Conservation (phyloP, 2,888 invertebrate species). For the Dicycla oo region DNA sequence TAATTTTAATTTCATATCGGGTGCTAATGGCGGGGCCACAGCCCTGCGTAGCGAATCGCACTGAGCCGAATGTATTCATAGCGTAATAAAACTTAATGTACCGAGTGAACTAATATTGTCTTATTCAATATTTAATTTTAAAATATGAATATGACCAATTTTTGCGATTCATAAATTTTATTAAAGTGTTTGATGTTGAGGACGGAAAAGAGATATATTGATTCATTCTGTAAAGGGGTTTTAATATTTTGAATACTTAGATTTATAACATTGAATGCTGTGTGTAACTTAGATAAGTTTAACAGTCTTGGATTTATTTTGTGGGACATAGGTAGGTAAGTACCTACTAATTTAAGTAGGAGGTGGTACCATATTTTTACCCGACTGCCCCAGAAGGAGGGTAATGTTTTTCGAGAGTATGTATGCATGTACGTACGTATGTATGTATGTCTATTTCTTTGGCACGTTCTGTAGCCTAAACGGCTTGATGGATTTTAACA, state of each 20-base stretch:
- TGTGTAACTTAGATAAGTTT: neutral
- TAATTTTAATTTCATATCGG: conserved; percentile 91
- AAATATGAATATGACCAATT: conserved; percentile 84
- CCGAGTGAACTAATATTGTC: conserved; percentile 90
- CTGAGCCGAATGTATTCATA: conserved; percentile 88
- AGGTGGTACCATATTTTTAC: too few relatives aligned
- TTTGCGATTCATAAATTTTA: conserved; percentile 87
- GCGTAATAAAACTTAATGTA: conserved; percentile 89
- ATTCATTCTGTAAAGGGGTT: conserved; percentile 40
- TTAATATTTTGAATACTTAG: conserved; percentile 24
- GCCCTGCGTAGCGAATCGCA: conserved; percentile 89
- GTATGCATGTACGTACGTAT: too few relatives aligned
- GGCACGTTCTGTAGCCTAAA: too few relatives aligned
- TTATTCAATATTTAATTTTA: conserved; percentile 89
- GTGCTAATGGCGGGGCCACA: conserved; percentile 88
- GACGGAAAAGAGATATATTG: conserved; percentile 58
- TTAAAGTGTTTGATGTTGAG: conserved; percentile 68
- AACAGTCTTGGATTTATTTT: neutral
- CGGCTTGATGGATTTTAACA: too few relatives aligned
- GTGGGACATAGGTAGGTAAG: neutral
- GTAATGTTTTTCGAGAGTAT: too few relatives aligned
- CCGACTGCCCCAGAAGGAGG: too few relatives aligned
- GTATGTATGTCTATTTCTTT: too few relatives aligned
- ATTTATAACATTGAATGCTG: conserved; percentile 4
- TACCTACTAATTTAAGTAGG: fast-evolving